phyloP scores from a whole-genome alignment of 1,140 invertebrate species.

The Luehdorfia chinensis region DNA sequence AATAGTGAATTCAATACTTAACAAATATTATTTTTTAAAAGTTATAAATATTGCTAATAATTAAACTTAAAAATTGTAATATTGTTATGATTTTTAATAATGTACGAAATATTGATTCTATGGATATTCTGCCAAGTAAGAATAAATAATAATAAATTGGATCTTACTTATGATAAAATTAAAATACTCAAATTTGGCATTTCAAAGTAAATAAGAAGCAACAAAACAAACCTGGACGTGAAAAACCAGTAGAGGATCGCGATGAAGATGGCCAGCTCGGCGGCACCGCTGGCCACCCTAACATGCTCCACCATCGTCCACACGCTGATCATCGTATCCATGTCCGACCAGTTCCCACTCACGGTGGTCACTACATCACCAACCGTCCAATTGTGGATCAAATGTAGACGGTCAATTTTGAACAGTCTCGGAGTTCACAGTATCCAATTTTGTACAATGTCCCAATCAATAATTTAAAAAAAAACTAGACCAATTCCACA shows the following conservation, averaged over 20 bases:
- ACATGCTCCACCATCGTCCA: slow-evolving; percentile 65
- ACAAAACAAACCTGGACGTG: slow-evolving; percentile 65
- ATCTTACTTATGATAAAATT: too few relatives aligned
- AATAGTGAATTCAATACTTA: too few relatives aligned
- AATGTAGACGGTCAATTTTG: slow-evolving; percentile 41
- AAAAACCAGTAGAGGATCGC: slow-evolving; percentile 74
- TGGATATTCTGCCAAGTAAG: too few relatives aligned
- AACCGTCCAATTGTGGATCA: slow-evolving; percentile 38
- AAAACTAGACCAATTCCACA: too few relatives aligned
- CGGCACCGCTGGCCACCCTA: slow-evolving; percentile 63
- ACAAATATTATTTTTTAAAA: too few relatives aligned
- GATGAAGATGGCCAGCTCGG: slow-evolving; percentile 70
- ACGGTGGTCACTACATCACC: slow-evolving; percentile 50
- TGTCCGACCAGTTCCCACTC: slow-evolving; percentile 33
- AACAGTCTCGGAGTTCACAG: slow-evolving; percentile 12
- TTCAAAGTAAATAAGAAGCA: too few relatives aligned
- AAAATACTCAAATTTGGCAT: too few relatives aligned
- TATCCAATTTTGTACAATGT: neutral
- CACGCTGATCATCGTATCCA: slow-evolving; percentile 62
- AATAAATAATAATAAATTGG: too few relatives aligned
- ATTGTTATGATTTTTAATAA: too few relatives aligned
- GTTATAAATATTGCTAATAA: too few relatives aligned
- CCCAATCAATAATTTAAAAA: slow-evolving; percentile 1
- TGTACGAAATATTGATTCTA: too few relatives aligned
- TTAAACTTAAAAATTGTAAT: too few relatives aligned